Percentiles rank a stretch among this genome's conserved stretches.
phyloP scores from a whole-genome alignment of 1,140 invertebrate species.

The Aphaenogaster rudis region DNA sequence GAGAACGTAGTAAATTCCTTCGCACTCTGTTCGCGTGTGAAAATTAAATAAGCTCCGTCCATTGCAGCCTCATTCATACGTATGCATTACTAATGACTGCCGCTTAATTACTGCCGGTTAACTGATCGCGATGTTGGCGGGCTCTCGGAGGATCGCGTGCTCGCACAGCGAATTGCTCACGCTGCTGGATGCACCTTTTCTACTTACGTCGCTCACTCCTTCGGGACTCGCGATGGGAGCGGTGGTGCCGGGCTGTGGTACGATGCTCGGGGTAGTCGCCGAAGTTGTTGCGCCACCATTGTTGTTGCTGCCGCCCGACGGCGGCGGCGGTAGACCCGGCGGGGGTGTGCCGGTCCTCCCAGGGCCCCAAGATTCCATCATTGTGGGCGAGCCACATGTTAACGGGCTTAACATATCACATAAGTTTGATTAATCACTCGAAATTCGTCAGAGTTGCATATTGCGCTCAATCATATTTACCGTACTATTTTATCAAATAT shows the following conservation, averaged over 20 bases:
- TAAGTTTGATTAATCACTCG: conserved; percentile 44
- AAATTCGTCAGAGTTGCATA: not conserved
- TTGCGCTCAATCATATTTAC: not conserved
- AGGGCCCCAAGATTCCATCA: conserved; percentile 85
- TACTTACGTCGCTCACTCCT: conserved; percentile 85
- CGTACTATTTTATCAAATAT: not conserved
- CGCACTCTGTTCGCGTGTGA: not conserved
- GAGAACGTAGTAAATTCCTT: not conserved
- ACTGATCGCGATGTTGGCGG: conserved; percentile 2
- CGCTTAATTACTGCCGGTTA: conserved; percentile 29
- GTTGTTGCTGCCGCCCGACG: conserved; percentile 76
- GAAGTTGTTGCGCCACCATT: conserved; percentile 77
- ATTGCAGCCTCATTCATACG: not conserved
- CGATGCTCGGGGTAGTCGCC: conserved; percentile 70
- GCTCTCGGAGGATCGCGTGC: conserved; percentile 1
- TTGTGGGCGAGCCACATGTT: conserved; percentile 87
- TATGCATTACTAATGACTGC: conserved; percentile 16
- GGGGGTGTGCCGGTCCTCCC: conserved; percentile 82
- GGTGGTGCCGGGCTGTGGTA: conserved; percentile 77
- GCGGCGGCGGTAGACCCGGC: conserved; percentile 79
- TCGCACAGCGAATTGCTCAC: not conserved
- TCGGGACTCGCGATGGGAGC: conserved; percentile 87
- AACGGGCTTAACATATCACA: conserved; percentile 85
- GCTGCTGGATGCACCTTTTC: not conserved
- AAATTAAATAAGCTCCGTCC: conserved; percentile 9